A percentile compares a stretch with the other conserved stretches of the same genome.
These are phyloP conservation scores for Ectemnius cavifrons DNA, from an alignment of 2,888 invertebrate genomes.

Conservation along the genomic window DNA sequence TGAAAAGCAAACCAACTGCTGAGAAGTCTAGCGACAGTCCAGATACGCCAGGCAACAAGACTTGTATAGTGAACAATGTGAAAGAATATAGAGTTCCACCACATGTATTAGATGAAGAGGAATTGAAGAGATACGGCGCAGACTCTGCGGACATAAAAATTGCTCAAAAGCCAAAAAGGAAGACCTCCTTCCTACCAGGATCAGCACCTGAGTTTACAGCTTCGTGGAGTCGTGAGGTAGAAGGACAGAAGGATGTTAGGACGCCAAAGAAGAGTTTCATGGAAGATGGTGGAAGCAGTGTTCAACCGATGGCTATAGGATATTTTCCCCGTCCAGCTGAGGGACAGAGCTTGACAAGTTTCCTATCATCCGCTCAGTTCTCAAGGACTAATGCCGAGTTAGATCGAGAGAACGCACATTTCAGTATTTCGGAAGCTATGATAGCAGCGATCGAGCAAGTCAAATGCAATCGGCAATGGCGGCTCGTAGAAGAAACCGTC, in stretches of 20 bases:
- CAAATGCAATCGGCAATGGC: constrained; percentile 81
- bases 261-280: constrained; percentile 81
- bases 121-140: neutral
- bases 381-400: constrained; percentile 86
- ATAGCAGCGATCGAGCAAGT: constrained; percentile 89
- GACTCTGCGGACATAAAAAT: constrained; percentile 19
- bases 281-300: constrained; percentile 81
- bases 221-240: constrained; percentile 67
- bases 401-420: constrained; percentile 92
- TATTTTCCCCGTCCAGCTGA: constrained; percentile 82
- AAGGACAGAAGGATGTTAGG: constrained; percentile 79
- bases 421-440: constrained; percentile 90
- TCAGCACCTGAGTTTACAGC: constrained; percentile 70
- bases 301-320: constrained; percentile 82
- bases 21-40: constrained; percentile 56
- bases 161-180: constrained; percentile 49
- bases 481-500: constrained; percentile 78
- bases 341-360: constrained; percentile 86
- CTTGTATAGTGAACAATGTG: constrained; percentile 26
- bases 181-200: constrained; percentile 59
- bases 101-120: constrained; percentile 7
- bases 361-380: constrained; percentile 86
- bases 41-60: constrained; percentile 64
- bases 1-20: constrained; percentile 33
- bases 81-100: constrained; percentile 38